Conservation (phyloP, 35 echinoderm and acorn worm species). For the Heliocidaris erythrogramma region DNA sequence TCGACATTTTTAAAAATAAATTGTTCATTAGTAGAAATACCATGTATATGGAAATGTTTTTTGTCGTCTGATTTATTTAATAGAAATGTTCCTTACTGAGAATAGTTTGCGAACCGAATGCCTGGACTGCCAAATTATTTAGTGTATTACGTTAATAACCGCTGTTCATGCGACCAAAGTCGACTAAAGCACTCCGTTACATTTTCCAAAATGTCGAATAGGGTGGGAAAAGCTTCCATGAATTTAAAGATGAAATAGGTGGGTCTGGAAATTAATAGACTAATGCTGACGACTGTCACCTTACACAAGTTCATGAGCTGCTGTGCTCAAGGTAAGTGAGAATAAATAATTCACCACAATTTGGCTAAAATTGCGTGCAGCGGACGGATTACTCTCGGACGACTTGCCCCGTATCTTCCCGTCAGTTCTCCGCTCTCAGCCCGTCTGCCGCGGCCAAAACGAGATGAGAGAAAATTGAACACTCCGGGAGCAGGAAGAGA, state of each 20-base stretch:
- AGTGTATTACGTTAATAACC: no score
- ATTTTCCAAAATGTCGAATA: no score
- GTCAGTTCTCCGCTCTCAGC: background rate
- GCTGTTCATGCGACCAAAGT: no score
- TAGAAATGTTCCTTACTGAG: no score
- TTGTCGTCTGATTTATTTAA: background rate
- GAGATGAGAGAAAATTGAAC: conserved; percentile 17
- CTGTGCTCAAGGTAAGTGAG: background rate
- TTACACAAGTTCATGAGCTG: background rate
- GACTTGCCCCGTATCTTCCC: background rate
- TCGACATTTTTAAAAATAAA: background rate
- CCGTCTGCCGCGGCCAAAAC: background rate
- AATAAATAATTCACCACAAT: conserved; percentile 45
- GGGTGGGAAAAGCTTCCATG: no score
- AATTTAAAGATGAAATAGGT: background rate
- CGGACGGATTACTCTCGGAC: conserved; percentile 22
- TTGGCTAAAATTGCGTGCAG: conserved; percentile 46
- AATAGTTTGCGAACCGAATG: background rate
- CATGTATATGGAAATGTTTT: background rate
- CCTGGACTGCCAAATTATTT: no score
- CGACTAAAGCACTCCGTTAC: no score
- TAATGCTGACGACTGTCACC: background rate
- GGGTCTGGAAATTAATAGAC: background rate
- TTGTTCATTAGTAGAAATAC: background rate
- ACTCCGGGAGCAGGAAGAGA: background rate